phyloP scores from a whole-genome alignment of 2,113 vertebrate genomes.

The Petaurus breviceps region DNA sequence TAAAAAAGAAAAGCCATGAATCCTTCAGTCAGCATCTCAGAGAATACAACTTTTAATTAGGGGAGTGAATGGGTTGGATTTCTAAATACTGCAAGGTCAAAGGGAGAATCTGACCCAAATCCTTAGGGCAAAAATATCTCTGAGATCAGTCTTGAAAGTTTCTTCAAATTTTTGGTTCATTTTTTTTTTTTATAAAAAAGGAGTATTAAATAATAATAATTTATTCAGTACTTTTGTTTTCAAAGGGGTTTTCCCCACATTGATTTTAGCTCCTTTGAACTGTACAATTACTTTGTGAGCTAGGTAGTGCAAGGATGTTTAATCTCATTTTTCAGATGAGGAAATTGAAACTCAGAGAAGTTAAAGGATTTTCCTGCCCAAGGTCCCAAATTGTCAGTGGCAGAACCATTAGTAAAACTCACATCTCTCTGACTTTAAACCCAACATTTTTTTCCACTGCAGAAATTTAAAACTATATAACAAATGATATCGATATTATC shows the following conservation, averaged over 20 bases:
- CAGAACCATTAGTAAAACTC: not conserved
- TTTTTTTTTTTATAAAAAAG: not conserved
- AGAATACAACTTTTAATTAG: not conserved
- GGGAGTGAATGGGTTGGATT: not conserved
- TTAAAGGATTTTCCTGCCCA: not conserved
- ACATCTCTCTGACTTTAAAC: not conserved
- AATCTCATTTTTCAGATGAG: not conserved
- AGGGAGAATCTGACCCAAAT: not conserved
- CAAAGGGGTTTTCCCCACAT: not conserved
- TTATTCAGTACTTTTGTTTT: not conserved
- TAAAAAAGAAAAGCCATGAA: not conserved
- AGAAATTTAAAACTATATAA: not conserved
- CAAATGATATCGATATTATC: not conserved
- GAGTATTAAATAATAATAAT: not conserved
- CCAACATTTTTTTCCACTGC: not conserved
- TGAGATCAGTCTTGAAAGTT: not conserved
- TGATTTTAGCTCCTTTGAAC: not conserved
- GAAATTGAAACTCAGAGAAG: not conserved
- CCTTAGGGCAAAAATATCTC: constrained; percentile 15
- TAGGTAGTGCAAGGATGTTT: not conserved
- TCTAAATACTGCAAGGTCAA: constrained; percentile 29
- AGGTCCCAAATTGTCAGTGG: not conserved
- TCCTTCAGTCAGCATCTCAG: not conserved
- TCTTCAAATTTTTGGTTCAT: not conserved
- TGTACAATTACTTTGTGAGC: not conserved